Evolutionary conservation across 2,113 vertebrate species (phyloP), one percentile per base, ranked within the genome.

Genomic region (Scolopax mira): DNA sequence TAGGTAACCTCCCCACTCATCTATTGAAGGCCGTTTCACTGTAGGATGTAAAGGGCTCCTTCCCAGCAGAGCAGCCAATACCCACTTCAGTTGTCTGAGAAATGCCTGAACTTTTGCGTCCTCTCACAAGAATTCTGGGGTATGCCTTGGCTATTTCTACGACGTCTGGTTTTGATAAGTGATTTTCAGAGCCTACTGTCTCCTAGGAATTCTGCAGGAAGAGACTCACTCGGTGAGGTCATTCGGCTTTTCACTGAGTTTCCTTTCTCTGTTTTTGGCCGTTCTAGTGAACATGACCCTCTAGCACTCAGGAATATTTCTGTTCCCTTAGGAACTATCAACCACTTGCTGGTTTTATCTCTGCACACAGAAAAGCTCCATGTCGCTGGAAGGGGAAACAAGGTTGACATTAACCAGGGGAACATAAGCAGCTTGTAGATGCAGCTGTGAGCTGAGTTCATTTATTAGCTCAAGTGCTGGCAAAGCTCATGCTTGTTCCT

Each of bases 151-250:
- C 93, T 94, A 65, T 77, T 89, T 77, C 92, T 90, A 93, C 95
- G 77, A 92, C 49, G 95, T 97, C 98, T 98, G 96, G 90, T 98
- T 98, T 97, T 97, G 97, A 97, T 98, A 98, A 98, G 96, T 54
- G 93, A 94, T 89, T 90, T 97, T 94, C 94, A 94, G 97, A 97
- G 91, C 96, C 93, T 87, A 83, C 88, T 90, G 96, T 96, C 98
- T 98, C 98, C 93, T 92, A 97, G 96, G 98, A 97, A 96, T 96
- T 95, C 77, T 93, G 94, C 95, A 66, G 91, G 92, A 96, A 93
- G 92, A 96, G 96, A 87, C 83, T 49, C 79, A 87, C 83, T 49
- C 79, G 95, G 93, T 98, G 98, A 98, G 97, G 94, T 98, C 97
- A 98, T 91, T 81, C 72, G 54, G 89, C 94, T 97, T 97, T 97